A percentile compares a stretch with the other conserved stretches of the same genome.
These are phyloP conservation scores for Litoditis marina DNA, from an alignment of 2,888 invertebrate genomes.

Conservation along the genomic window DNA sequence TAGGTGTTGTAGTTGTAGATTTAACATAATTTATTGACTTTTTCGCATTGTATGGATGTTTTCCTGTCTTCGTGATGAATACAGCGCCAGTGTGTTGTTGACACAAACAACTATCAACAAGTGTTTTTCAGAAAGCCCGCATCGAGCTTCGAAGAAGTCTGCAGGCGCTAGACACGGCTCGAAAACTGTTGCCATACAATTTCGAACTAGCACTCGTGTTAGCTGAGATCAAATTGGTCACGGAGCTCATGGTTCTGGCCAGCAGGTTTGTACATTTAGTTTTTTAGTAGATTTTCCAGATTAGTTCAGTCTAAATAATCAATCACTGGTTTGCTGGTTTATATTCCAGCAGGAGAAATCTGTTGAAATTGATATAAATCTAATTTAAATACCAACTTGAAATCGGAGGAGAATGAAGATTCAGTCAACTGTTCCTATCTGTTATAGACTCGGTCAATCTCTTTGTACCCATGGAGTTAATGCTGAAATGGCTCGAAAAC, in stretches of 20 bases:
- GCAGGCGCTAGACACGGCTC: slow-evolving; percentile 39
- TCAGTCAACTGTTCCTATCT: too few relatives aligned
- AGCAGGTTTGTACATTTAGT: slow-evolving; percentile 61
- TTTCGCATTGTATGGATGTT: too few relatives aligned
- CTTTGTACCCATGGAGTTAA: slow-evolving; percentile 67
- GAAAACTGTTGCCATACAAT: slow-evolving; percentile 49
- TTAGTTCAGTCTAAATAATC: too few relatives aligned
- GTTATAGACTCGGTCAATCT: slow-evolving; percentile 66
- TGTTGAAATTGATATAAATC: not conserved
- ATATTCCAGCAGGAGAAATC: too few relatives aligned
- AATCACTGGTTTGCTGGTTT: too few relatives aligned
- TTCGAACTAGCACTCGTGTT: slow-evolving; percentile 57
- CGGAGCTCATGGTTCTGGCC: slow-evolving; percentile 69
- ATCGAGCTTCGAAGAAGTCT: slow-evolving; percentile 46
- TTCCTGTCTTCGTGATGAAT: too few relatives aligned
- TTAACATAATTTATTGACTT: not conserved
- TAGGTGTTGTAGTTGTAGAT: too few relatives aligned
- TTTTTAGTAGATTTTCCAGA: too few relatives aligned
- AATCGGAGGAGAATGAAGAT: too few relatives aligned
- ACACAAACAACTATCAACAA: too few relatives aligned
- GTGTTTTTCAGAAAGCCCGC: slow-evolving; percentile 48
- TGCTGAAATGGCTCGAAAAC: slow-evolving; percentile 23
- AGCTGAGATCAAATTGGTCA: slow-evolving; percentile 69
- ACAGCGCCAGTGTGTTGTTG: too few relatives aligned
- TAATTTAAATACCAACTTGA: not conserved